Base-by-base conservation (phyloP, 2,113 vertebrate species). In the Mobula birostris region DNA sequence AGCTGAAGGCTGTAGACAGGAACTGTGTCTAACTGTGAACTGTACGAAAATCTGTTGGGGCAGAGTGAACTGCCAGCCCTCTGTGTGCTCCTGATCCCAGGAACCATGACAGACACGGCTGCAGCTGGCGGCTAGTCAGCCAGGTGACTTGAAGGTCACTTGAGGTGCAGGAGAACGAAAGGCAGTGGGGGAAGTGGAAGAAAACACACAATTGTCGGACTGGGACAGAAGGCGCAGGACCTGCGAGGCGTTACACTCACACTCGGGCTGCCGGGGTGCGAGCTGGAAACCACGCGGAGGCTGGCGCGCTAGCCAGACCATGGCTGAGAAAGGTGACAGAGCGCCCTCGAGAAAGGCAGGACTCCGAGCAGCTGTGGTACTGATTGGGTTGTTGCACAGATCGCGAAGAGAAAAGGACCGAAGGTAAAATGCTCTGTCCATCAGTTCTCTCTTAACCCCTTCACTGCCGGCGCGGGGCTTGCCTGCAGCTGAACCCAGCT, bases 341-440 rank as follows among this genome's bases (percentile, higher is more conserved):
- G 96, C 97, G 95, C 97, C 97, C 94, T 98, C 97, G 94, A 98
- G 98, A 94, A 98, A 98, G 95, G 98, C 98, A 8, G 98, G 98
- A 88, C 98, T 99, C 77, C 98, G 98, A 94, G 98, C 98, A 0
- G 98, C 98, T 0, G 98, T 98, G 95, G 98, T 98, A 94, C 97
- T 99, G 78, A 99, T 99, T 72, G 98, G 98, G 96, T 97, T 99
- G 94, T 97, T 99, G 95, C 98, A 99, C 97, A 98, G 97, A 96
- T 98, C 98, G 94, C 97, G 98, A 94, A 97, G 96, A 95, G 98
- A 98, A 96, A 98, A 96, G 95, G 97, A 97, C 95, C 96, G 96
- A 95, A 97, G 97, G 97, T 97, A 97, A 96, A 68, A 92, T 48
- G 17, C n/a, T 40, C 83, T 87, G 56, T 91, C 48, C 90, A 11